These are phyloP conservation scores for Gavia stellata DNA, from an alignment of 2,113 vertebrate genomes.

Conservation along the genomic window DNA sequence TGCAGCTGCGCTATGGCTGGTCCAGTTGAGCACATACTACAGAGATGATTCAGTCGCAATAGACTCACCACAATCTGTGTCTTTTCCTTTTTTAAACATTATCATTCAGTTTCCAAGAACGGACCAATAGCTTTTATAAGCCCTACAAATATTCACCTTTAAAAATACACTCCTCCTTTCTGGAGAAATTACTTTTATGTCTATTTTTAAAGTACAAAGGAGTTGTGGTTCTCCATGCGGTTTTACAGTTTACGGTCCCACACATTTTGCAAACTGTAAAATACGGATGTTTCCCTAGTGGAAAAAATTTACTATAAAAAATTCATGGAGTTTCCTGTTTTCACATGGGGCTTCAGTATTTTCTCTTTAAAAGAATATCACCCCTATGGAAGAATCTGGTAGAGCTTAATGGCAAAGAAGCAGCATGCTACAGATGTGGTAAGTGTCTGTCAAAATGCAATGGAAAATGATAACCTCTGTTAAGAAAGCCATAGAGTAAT, in stretches of 20 bases:
- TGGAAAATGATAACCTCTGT: neutral
- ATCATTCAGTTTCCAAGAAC: neutral
- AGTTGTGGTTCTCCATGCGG: constrained; percentile 25
- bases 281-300: constrained; percentile 41
- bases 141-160: constrained; percentile 41
- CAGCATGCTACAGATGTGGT: neutral
- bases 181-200: constrained; percentile 50
- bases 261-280: constrained; percentile 57
- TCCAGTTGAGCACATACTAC: neutral
- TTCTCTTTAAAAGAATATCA: constrained; percentile 16
- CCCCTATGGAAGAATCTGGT: neutral
- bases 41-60: neutral
- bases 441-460: neutral
- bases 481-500: neutral
- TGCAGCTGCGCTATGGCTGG: neutral
- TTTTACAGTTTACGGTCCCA: constrained; percentile 55
- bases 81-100: constrained; percentile 33
- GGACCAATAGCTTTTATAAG: constrained; percentile 11
- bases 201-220: constrained; percentile 61
- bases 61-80: constrained; percentile 7
- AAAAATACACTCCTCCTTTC: constrained; percentile 31
- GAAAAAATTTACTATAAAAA: constrained; percentile 58
- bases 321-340: constrained; percentile 53
- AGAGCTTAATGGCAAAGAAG: neutral
- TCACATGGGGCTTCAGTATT: constrained; percentile 26